Evolutionary conservation across 1,140 invertebrate genomes (phyloP), one percentile per base, ranked within the genome.

Genomic region (Oreohelix idahoensis): DNA sequence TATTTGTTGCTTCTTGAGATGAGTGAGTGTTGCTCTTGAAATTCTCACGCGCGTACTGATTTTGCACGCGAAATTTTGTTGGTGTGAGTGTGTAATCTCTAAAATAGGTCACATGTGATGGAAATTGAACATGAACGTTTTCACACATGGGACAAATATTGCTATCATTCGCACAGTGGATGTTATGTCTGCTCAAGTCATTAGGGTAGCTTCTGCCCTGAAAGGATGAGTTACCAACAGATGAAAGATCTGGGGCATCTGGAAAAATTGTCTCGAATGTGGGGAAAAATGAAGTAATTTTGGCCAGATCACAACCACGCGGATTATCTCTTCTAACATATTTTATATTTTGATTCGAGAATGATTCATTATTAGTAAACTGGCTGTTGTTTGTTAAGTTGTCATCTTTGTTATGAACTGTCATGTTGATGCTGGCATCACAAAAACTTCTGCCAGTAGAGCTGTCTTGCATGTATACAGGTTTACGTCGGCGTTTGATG

Each of bases 61-160:
- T 51, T 29, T 35, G n/a, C 29, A 32, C n/a, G 74, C 74, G 74
- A 53, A 29, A 76, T 49, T 76, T 76, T n/a, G 74, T 76, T 49
- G 74, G 74, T 17, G 74, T 76, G 2, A 76, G 74, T 49, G 74
- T 51, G 38, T 45, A 20, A 10, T 76, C 74, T 76, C 42, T 26
- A 35, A 76, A 76, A 23, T 76, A 49, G 26, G 51, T 29, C 29
- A 53, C 13, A 13, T 35, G n/a, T 35, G 17, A 26, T 73, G 36
- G 35, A 26, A 45, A 45, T 45, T 15, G 42, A 45, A 8, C 42
- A 45, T 45, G 5, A 15, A 45, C 15, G 42, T 45, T 45, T 8
- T 45, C 42, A 45, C 42, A 45, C 42, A 45, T 5, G 5, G 5
- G 42, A 45, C 15, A 45, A 8, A 45, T 45, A 45, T 45, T 15